Percentiles rank a stretch among this genome's conserved stretches.
Evolutionary conservation across 37 sponge, comb jelly and placozoan species (phyloP).

Genomic region (Corticium candelabrum): DNA sequence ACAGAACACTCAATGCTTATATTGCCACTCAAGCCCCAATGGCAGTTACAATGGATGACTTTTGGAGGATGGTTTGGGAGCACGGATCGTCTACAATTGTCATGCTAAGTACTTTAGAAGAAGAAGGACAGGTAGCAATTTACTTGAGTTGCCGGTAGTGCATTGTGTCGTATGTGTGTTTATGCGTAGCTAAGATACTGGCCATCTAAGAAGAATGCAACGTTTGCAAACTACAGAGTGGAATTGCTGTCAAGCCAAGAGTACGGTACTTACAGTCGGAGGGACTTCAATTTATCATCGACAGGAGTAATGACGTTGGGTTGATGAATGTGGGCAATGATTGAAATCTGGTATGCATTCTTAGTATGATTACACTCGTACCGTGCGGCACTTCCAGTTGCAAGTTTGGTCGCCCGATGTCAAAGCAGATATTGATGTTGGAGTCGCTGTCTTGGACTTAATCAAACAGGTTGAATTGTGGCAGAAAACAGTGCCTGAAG

Average conservation of each 20-base stretch:
- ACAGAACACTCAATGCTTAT: not conserved
- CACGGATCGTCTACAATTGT: not conserved
- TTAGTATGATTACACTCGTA: not conserved
- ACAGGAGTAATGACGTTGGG: not conserved
- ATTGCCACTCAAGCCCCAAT: not conserved
- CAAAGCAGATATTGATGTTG: not conserved
- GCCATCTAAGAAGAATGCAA: not conserved
- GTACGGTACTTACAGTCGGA: not conserved
- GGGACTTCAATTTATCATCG: not conserved
- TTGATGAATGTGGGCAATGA: not conserved
- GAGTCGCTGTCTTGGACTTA: not conserved
- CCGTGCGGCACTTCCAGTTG: not conserved
- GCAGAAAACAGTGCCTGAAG: not conserved
- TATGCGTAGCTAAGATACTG: not conserved
- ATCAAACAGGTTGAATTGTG: not conserved
- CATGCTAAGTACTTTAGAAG: not conserved
- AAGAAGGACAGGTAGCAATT: not conserved
- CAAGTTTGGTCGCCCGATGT: not conserved
- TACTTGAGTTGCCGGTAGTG: too few species aligned
- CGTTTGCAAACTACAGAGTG: not conserved
- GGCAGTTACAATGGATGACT: not conserved
- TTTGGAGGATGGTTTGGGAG: not conserved
- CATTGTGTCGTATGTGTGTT: too few species aligned
- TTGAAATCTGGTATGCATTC: not conserved
- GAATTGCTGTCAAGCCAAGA: not conserved